Base-by-base conservation (phyloP, 2,888 invertebrate genomes). In the Campoplex nolae region DNA sequence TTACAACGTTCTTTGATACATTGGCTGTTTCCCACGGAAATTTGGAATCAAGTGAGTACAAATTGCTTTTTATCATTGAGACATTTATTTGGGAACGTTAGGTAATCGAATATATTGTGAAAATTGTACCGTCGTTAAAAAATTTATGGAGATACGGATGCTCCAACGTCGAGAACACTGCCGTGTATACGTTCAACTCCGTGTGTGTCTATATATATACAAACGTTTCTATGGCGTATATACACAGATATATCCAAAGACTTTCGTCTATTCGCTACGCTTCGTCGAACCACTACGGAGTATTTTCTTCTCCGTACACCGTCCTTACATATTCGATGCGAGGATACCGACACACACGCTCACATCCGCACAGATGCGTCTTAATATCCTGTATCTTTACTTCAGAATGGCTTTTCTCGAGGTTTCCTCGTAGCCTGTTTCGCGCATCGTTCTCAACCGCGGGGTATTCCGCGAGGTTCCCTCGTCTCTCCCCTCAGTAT, bases 401-500 rank as follows among this genome's bases (percentile, higher is more conserved):
- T 28, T 23, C 28, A 62, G 28, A 13, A 28, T 8, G 38, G 23
- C 83, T 76, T 73, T 38, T 62, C 77, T 48, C 65, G 45, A 42
- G 58, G 74, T 67, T 74, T 81, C 73, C 65, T 51, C 54, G 28
- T 28, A 42, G 65, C 77, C 67, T 73, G 80, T 80, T 35, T 76
- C 65, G 78, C 65, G 78, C 81, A 42, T 75, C 74, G 51, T 51
- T 67, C 75, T 54, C 32, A 70, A 70, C 48, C 56, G 56, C 48
- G 74, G 67, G 28, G 56, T 67, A 71, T 81, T 70, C 80, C 58
- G 77, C 74, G 35, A 81, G 73, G 32, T 54, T 68, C 65, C 51
- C 77, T 42, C 13, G 9, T 51, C 56, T 58, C 32, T 51, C 56
- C 51, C 32, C 58, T 62, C 42, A 62, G 35, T 32, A 58, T 42